Percentiles rank a stretch among this genome's conserved stretches.
phyloP scores from a whole-genome alignment of 2,113 vertebrate species.

The Phrynosoma blainvillii region DNA sequence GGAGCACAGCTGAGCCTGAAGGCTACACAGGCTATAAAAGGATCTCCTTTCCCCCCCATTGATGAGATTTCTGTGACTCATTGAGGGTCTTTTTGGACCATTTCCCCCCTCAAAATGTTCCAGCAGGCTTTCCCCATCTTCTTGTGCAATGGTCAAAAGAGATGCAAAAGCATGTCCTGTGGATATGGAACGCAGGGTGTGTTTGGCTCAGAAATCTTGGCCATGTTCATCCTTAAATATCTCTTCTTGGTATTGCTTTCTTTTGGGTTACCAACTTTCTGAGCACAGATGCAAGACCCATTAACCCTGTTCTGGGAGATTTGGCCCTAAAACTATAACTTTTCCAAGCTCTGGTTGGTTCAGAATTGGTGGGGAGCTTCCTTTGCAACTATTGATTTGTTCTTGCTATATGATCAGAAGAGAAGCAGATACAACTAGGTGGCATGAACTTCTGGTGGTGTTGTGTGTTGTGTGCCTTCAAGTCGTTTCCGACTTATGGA shows the following conservation, averaged over 20 bases:
- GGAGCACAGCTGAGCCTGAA: constrained; percentile 35
- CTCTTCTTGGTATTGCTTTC: neutral
- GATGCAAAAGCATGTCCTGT: constrained; percentile 18
- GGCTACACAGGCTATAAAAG: constrained; percentile 42
- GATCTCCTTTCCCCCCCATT: constrained; percentile 25
- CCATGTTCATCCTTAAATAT: neutral
- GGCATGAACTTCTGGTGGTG: no score
- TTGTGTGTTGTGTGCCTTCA: no score
- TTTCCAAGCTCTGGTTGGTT: no score
- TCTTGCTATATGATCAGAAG: neutral
- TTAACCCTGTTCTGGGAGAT: neutral
- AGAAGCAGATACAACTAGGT: neutral
- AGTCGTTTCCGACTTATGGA: no score
- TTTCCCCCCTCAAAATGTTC: fast-evolving
- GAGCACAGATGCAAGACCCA: neutral
- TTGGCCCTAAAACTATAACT: no score
- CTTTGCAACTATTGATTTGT: neutral
- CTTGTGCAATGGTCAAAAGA: constrained; percentile 43
- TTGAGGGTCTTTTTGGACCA: constrained; percentile 49
- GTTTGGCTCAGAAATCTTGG: constrained; percentile 16
- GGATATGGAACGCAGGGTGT: constrained; percentile 12
- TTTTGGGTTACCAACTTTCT: neutral
- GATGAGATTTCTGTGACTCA: constrained; percentile 17
- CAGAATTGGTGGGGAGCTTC: no score
- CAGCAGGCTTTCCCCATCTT: constrained; percentile 40